Evolutionary conservation across 2,113 vertebrate genomes (phyloP).

Genomic region (Mystacornis crossleyi): DNA sequence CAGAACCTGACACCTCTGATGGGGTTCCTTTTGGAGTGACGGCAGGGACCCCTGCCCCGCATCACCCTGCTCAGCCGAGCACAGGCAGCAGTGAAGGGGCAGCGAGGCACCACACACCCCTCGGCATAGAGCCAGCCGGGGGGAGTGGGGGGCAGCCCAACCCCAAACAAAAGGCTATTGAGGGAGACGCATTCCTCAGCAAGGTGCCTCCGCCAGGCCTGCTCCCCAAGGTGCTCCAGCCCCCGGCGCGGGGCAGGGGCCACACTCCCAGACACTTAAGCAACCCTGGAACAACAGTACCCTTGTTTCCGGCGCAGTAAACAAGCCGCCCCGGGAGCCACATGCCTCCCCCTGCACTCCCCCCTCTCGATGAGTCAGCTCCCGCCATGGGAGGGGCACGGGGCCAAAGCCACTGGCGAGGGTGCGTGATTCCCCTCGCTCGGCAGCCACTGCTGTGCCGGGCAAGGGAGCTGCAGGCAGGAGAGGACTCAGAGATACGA

Average conservation of each 20-base stretch:
- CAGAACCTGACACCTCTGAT: neutral
- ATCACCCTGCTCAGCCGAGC: neutral
- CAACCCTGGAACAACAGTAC: constrained; percentile 45
- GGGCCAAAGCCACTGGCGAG: neutral
- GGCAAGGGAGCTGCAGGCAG: neutral
- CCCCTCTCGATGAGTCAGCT: neutral
- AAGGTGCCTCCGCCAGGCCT: constrained; percentile 43
- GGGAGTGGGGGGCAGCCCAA: neutral
- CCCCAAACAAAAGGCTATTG: constrained; percentile 56
- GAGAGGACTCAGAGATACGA: neutral
- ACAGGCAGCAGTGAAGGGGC: neutral
- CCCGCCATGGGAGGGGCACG: neutral
- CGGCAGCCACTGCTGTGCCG: accelerated
- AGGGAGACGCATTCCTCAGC: constrained; percentile 59
- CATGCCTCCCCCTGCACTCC: neutral
- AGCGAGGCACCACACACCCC: neutral
- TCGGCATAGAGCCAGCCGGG: neutral
- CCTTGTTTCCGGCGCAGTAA: constrained; percentile 43
- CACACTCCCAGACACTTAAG: constrained; percentile 38
- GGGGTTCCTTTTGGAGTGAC: neutral
- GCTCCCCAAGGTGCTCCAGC: constrained; percentile 54
- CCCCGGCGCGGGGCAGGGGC: neutral
- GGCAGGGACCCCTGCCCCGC: accelerated
- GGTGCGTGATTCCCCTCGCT: neutral
- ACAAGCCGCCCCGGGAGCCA: neutral